Conservation (phyloP, 1,140 invertebrate genomes). For the Drosophila tani region DNA sequence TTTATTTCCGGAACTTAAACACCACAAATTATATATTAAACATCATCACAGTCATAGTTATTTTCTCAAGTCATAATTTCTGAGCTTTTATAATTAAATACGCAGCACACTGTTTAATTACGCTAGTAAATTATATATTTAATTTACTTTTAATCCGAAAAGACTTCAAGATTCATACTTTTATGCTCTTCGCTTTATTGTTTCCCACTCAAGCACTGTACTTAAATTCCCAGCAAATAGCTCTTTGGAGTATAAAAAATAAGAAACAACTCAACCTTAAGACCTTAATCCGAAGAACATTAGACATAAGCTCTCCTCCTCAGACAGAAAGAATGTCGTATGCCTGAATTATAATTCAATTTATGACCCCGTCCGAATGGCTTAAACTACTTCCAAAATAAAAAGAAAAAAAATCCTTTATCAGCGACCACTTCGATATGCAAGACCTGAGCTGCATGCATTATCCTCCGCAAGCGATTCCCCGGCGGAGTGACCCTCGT, state of each 20-base stretch:
- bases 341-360: conserved; percentile 56
- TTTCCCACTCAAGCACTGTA: conserved; percentile 18
- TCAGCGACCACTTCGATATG: conserved; percentile 50
- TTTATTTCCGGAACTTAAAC: not conserved
- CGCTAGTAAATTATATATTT: not conserved
- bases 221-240: conserved; percentile 16
- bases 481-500: conserved; percentile 35
- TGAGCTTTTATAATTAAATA: not conserved
- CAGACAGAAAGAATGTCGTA: conserved; percentile 26
- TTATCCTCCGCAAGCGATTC: conserved; percentile 41
- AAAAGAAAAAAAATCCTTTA: conserved; percentile 35
- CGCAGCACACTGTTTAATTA: not conserved
- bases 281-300: conserved; percentile 43
- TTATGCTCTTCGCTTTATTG: conserved; percentile 5
- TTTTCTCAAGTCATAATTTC: not conserved
- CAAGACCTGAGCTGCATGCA: conserved; percentile 51
- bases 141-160: not conserved
- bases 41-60: not conserved
- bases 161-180: conserved; percentile 11
- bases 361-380: conserved; percentile 37
- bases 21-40: not conserved
- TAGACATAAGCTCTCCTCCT: conserved; percentile 29
- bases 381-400: conserved; percentile 33
- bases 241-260: not conserved
- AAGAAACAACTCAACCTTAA: conserved; percentile 4